Conservation (phyloP, 2,888 invertebrate genomes). For the Campoplex nolae region DNA sequence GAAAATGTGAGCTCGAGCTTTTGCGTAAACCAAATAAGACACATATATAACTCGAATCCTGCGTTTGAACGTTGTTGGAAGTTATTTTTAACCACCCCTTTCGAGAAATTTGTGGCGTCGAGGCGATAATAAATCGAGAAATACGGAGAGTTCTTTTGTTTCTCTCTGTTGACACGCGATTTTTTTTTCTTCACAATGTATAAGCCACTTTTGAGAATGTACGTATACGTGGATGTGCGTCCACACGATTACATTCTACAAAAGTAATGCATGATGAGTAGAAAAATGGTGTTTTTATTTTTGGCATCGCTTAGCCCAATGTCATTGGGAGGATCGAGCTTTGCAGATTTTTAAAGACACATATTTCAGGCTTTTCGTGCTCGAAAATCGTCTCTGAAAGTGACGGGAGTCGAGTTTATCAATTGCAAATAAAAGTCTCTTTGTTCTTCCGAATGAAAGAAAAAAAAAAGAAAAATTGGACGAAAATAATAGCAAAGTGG, state of each 20-base stretch:
- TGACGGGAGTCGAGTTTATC: background rate
- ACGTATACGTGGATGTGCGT: background rate
- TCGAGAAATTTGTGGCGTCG: constrained; percentile 50
- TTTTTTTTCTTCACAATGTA: constrained; percentile 31
- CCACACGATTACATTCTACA: constrained; percentile 8
- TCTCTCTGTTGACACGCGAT: constrained; percentile 58
- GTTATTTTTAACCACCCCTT: constrained; percentile 66
- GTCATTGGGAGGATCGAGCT: constrained; percentile 50
- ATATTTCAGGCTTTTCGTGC: constrained; percentile 36
- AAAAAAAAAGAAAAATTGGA: background rate
- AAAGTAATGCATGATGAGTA: constrained; percentile 2
- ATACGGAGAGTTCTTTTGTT: constrained; percentile 65
- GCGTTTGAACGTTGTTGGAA: constrained; percentile 53
- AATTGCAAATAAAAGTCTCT: constrained; percentile 13
- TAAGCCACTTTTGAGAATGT: background rate
- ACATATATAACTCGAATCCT: constrained; percentile 10
- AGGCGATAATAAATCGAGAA: constrained; percentile 64
- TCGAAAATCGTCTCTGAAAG: constrained; percentile 7
- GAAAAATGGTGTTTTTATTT: constrained; percentile 59
- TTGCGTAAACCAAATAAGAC: constrained; percentile 13
- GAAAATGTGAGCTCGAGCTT: background rate
- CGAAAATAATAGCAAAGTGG: background rate
- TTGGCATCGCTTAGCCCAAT: constrained; percentile 59
- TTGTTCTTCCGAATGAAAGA: background rate
- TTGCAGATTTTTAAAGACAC: constrained; percentile 17